phyloP scores from a whole-genome alignment of 2,888 invertebrate genomes.

The Paralinhomoeus sp. region DNA sequence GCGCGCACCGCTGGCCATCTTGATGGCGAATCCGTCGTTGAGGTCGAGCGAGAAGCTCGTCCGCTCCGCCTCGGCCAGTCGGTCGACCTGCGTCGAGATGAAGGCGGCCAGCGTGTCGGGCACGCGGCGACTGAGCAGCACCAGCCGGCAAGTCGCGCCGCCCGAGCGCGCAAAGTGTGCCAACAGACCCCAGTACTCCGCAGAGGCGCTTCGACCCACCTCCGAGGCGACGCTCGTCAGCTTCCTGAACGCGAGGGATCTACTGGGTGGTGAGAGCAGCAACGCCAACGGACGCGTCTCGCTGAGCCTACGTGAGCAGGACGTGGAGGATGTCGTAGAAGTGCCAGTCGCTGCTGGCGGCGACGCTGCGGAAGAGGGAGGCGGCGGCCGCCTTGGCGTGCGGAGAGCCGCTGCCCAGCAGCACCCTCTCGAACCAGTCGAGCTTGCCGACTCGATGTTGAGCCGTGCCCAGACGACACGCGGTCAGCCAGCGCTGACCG shows the following conservation, averaged over 20 bases:
- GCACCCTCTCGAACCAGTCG: constrained; percentile 60
- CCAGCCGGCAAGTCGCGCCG: not conserved
- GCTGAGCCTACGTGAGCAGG: too few species aligned
- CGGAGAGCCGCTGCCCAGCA: constrained; percentile 72
- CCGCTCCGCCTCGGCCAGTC: constrained; percentile 65
- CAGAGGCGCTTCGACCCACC: not conserved
- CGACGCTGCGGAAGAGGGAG: constrained; percentile 5
- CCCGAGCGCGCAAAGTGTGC: not conserved
- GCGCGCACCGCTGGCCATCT: not conserved
- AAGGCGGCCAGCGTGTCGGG: too few species aligned
- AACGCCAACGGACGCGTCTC: too few species aligned
- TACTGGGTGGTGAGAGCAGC: too few species aligned
- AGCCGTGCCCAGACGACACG: constrained; percentile 7
- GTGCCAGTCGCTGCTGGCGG: not conserved
- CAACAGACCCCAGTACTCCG: not conserved
- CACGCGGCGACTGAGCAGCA: not conserved
- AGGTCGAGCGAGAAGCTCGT: constrained; percentile 76
- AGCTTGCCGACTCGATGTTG: constrained; percentile 40
- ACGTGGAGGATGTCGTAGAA: too few species aligned
- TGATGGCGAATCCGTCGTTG: constrained; percentile 73
- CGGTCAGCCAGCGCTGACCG: constrained; percentile 2
- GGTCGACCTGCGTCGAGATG: constrained; percentile 6
- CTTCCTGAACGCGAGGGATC: too few species aligned
- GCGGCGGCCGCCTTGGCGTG: constrained; percentile 68
- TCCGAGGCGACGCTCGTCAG: too few species aligned